These are phyloP conservation scores for Neopelma chrysocephalum DNA, from an alignment of 2,797 vertebrate species.

Conservation along the genomic window DNA sequence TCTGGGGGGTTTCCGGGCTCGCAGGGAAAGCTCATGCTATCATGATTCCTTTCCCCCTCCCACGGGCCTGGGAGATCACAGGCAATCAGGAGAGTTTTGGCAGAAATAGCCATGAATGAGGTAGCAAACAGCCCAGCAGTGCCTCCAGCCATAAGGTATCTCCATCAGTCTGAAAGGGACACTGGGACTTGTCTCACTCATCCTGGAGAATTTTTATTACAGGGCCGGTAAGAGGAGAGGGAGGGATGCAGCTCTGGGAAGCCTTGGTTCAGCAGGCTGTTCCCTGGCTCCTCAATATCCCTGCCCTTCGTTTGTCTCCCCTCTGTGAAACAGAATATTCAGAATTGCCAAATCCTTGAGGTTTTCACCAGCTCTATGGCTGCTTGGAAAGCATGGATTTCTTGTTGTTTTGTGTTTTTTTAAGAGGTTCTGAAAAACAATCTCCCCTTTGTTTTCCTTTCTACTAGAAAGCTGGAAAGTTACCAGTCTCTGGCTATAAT, in stretches of 20 bases:
- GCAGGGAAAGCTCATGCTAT: not conserved
- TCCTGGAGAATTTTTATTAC: not conserved
- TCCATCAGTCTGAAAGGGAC: not conserved
- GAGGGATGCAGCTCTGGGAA: not conserved
- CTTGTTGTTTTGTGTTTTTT: not conserved
- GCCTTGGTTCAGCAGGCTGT: not conserved
- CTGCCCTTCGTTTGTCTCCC: not conserved
- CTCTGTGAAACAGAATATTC: not conserved
- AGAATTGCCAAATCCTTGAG: not conserved
- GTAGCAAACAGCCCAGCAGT: not conserved
- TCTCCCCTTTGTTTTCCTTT: not conserved
- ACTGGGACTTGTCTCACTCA: not conserved
- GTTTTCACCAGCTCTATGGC: not conserved
- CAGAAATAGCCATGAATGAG: not conserved
- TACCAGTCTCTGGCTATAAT: not conserved
- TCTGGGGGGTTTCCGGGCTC: not conserved
- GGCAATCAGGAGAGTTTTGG: not conserved
- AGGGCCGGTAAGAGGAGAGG: not conserved
- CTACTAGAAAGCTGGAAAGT: not conserved
- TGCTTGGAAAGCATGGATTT: not conserved
- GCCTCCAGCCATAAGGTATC: rapidly evolving
- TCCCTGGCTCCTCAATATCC: not conserved
- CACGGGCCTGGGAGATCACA: not conserved
- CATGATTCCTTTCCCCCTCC: not conserved
- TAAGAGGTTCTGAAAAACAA: not conserved